phyloP scores from a whole-genome alignment of 2,113 vertebrate genomes.

The Theristicus caerulescens region DNA sequence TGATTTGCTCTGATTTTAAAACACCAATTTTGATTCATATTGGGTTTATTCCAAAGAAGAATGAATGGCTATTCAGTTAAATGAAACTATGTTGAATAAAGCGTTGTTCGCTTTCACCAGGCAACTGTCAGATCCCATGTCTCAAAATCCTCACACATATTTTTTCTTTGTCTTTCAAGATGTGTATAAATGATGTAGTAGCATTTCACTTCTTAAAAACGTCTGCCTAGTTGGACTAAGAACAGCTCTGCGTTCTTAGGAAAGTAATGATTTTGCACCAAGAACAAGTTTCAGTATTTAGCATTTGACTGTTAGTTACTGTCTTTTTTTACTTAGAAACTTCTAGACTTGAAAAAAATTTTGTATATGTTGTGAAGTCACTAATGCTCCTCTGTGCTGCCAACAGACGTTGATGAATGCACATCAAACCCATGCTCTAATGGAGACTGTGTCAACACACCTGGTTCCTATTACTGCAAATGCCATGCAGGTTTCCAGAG shows the following conservation, averaged over 20 bases:
- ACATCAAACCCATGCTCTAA: constrained; percentile 75
- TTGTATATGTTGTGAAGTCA: not conserved
- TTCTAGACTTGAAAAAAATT: not conserved
- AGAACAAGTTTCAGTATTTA: not conserved
- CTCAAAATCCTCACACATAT: not conserved
- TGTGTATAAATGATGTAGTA: not conserved
- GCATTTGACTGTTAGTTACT: not conserved
- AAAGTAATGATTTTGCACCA: not conserved
- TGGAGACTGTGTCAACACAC: constrained; percentile 81
- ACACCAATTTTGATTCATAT: not conserved
- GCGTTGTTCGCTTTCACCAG: not conserved
- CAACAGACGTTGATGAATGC: constrained; percentile 80
- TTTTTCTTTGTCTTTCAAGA: not conserved
- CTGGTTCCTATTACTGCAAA: constrained; percentile 82
- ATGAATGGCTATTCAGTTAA: not conserved
- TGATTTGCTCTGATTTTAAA: not conserved
- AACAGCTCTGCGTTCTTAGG: not conserved
- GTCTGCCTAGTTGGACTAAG: not conserved
- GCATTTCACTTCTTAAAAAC: not conserved
- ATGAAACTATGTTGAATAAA: not conserved
- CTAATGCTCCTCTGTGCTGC: constrained; percentile 10
- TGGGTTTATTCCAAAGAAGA: not conserved
- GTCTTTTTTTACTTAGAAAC: not conserved
- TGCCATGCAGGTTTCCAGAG: constrained; percentile 78
- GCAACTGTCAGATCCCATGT: not conserved